These are phyloP conservation scores for Cantharis rufa DNA, from an alignment of 2,888 invertebrate species.

Conservation along the genomic window DNA sequence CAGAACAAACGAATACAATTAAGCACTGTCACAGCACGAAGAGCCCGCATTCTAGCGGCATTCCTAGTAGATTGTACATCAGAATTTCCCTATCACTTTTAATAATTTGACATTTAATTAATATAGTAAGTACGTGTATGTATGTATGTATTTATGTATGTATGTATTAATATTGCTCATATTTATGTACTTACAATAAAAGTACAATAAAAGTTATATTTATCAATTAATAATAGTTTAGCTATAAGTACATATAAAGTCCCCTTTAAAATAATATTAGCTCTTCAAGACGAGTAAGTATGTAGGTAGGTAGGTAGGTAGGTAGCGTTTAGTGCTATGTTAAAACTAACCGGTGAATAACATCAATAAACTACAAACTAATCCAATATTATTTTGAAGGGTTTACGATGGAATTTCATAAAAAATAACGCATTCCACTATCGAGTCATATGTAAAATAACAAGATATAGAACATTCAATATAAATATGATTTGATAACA, in stretches of 20 bases:
- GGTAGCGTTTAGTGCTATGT: neutral
- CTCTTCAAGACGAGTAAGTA: neutral
- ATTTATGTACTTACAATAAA: conserved; percentile 33
- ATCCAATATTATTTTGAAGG: neutral
- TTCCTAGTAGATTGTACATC: conserved; percentile 32
- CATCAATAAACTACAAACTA: neutral
- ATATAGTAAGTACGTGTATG: conserved; percentile 36
- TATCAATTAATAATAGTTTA: conserved; percentile 9
- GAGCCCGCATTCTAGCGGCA: conserved; percentile 36
- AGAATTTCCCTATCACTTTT: conserved; percentile 50
- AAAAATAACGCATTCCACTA: conserved; percentile 38
- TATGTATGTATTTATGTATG: neutral
- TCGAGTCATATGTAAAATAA: conserved; percentile 39
- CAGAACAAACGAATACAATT: conserved; percentile 40
- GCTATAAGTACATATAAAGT: conserved; percentile 1
- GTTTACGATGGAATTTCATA: conserved; percentile 35
- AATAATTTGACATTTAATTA: conserved; percentile 54
- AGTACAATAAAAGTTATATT: conserved; percentile 20
- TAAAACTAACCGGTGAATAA: neutral
- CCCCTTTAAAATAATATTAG: conserved; percentile 1
- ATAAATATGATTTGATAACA: conserved; percentile 43
- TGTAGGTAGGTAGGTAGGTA: neutral
- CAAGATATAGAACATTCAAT: conserved; percentile 40
- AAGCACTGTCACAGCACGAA: conserved; percentile 45
- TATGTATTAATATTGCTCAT: conserved; percentile 52